Evolutionary conservation across 92 coral and sea anemone species (phyloP), one percentile per base, ranked within the genome.

Genomic region (Ricordea florida): DNA sequence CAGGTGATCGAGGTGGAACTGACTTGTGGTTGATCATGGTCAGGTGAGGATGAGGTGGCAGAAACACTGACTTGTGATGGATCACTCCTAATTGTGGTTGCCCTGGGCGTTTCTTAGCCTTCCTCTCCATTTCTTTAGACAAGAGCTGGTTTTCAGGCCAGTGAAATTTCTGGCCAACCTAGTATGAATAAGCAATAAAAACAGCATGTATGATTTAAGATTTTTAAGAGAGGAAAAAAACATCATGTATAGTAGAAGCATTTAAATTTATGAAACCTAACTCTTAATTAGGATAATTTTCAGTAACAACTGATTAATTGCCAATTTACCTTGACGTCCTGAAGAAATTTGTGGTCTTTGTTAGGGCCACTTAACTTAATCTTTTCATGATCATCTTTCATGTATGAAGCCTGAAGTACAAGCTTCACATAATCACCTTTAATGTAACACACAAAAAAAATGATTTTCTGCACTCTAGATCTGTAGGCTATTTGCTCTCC

Each of bases 271-370:
- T n/a, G n/a, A n/a, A n/a, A n/a, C n/a, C n/a, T n/a, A n/a, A n/a
- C n/a, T n/a, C n/a, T n/a, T n/a, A n/a, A n/a, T n/a, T n/a, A n/a
- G n/a, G n/a, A n/a, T n/a, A n/a, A n/a, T n/a, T n/a, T 31, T 16
- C 23, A 50, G 25, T 14, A 50, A 23, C 20, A 20, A 50, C 14
- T 31, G 23, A 13, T 50, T 50, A 31, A 50, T 50, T 31, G 25
- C 25, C 57, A 27, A 50, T 27, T 50, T 50, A 50, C 57, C 57
- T 50, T 50, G 57, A 50, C 25, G 57, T 50, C 57, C 26, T 20
- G 25, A 50, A 50, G 23, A 50, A 14, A 23, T 50, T 50, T 50
- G n/a, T n/a, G n/a, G 11, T 50, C 57, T 21, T 50, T 50, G 57
- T 50, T 50, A 23, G 57, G 57, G 28, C 57, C 57, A 50, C 57